Conservation (phyloP, 2,113 vertebrate genomes). For the Mormoops blainvillei region DNA sequence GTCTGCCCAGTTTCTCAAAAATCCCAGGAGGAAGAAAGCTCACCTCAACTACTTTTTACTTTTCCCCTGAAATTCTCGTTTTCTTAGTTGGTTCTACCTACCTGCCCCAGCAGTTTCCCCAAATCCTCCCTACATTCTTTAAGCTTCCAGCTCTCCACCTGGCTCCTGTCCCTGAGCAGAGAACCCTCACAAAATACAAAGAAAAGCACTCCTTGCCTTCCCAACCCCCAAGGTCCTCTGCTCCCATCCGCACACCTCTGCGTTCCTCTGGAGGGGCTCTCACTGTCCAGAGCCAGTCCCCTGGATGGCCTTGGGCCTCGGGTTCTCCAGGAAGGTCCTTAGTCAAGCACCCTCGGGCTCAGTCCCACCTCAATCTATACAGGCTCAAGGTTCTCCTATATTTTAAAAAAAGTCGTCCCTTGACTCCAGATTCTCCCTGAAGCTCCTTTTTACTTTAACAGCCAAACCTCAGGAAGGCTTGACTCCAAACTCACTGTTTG, state of each 20-base stretch:
- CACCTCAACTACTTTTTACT: not conserved
- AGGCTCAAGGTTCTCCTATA: not conserved
- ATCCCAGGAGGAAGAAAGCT: not conserved
- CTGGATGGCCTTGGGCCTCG: accelerated
- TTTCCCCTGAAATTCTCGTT: not conserved
- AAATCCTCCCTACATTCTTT: not conserved
- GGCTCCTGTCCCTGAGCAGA: not conserved
- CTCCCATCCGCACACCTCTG: not conserved
- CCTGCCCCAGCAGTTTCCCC: not conserved
- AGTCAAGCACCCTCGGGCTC: not conserved
- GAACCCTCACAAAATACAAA: not conserved
- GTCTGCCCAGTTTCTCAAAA: not conserved
- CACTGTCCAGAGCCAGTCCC: not conserved
- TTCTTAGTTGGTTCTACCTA: not conserved
- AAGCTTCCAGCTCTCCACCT: not conserved
- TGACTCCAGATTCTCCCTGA: not conserved
- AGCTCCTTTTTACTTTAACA: not conserved
- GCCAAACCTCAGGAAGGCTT: not conserved
- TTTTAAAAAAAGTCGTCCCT: not conserved
- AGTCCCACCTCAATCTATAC: not conserved
- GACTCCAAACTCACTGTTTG: not conserved
- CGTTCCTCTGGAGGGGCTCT: not conserved
- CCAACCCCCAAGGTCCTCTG: not conserved
- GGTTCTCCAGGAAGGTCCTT: not conserved
- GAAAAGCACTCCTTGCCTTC: not conserved